These are phyloP conservation scores for Hipparchia semele DNA, from an alignment of 2,888 invertebrate species.

Conservation along the genomic window DNA sequence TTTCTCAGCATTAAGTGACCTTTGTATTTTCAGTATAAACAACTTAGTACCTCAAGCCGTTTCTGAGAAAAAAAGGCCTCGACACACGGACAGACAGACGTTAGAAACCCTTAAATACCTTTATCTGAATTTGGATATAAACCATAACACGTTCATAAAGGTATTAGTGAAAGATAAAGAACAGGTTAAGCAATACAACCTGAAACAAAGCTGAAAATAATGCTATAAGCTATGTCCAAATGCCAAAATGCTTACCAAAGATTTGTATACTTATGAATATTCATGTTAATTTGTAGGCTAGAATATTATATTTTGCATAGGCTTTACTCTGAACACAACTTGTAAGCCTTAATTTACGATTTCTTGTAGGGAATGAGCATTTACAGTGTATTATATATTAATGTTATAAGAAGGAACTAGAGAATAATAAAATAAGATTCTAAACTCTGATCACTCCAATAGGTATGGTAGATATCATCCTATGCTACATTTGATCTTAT, in stretches of 20 bases:
- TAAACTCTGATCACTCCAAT: no score
- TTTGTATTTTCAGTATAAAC: no score
- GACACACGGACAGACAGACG: no score
- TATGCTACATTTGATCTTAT: no score
- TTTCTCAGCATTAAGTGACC: no score
- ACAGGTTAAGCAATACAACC: not conserved
- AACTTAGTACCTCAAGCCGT: no score
- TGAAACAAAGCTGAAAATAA: not conserved
- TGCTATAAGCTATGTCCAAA: slow-evolving; percentile 1
- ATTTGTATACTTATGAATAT: slow-evolving; percentile 32
- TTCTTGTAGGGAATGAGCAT: not conserved
- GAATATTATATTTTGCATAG: slow-evolving; percentile 27
- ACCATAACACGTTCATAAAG: not conserved
- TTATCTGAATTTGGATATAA: no score
- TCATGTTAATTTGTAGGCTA: slow-evolving; percentile 22
- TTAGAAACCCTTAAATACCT: no score
- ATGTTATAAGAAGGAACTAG: not conserved
- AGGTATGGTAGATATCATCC: no score
- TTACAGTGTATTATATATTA: not conserved
- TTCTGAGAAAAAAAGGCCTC: no score
- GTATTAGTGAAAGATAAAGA: not conserved
- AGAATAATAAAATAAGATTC: no score
- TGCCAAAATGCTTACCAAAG: slow-evolving; percentile 17
- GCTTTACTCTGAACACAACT: slow-evolving; percentile 6
- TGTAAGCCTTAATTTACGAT: slow-evolving; percentile 14